phyloP scores from a whole-genome alignment of 2,888 invertebrate genomes.

The Eristalinus sepulchralis region DNA sequence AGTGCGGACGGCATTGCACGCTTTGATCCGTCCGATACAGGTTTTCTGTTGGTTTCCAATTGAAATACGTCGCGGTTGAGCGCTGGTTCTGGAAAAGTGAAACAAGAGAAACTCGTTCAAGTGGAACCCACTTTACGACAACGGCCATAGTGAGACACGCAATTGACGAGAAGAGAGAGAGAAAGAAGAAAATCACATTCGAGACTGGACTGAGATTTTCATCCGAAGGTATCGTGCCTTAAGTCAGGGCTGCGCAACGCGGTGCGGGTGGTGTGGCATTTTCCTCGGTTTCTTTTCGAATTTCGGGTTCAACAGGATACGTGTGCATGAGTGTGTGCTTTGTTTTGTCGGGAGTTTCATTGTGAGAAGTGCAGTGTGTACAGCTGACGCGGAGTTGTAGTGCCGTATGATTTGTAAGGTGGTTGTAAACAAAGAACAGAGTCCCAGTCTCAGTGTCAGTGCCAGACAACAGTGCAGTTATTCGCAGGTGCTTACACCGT shows the following conservation, averaged over 20 bases:
- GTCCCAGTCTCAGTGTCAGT: constrained; percentile 24
- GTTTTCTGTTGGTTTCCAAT: constrained; percentile 13
- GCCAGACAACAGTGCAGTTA: constrained; percentile 55
- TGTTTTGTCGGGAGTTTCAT: background rate
- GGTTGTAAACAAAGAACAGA: constrained; percentile 67
- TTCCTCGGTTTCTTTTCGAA: background rate
- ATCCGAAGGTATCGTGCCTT: constrained; percentile 8
- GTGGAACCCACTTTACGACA: constrained; percentile 19
- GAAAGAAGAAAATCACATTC: constrained; percentile 2
- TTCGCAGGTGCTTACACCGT: constrained; percentile 42
- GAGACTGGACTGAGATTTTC: constrained; percentile 1
- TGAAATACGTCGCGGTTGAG: constrained; percentile 16
- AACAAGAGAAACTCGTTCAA: constrained; percentile 56
- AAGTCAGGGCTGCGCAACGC: background rate
- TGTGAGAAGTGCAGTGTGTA: constrained; percentile 40
- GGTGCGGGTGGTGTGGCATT: background rate
- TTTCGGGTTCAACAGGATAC: constrained; percentile 18
- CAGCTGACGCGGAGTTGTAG: constrained; percentile 8
- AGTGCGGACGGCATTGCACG: background rate
- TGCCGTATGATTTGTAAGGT: constrained; percentile 50
- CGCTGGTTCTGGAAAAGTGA: constrained; percentile 48
- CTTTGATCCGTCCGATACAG: constrained; percentile 7
- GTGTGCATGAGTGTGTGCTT: background rate
- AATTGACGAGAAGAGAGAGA: constrained; percentile 1
- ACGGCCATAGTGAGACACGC: background rate